Base-by-base conservation (phyloP, 2,888 invertebrate species). In the Himalopsyche japonica region DNA sequence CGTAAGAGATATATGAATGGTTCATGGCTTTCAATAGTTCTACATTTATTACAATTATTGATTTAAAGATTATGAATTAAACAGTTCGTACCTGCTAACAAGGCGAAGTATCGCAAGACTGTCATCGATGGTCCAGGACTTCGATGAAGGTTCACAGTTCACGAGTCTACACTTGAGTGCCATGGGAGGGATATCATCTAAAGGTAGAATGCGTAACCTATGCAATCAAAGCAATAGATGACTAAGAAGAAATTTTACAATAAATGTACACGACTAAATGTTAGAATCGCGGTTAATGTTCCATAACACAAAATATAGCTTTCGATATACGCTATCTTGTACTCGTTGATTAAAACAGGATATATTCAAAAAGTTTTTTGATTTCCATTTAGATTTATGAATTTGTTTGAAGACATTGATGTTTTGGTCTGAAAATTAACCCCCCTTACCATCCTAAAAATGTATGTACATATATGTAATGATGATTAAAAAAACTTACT, bases 121-220 rank as follows among this genome's bases (percentile, higher is more conserved):
- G 37, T 94, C 94, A 6, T 93, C 92, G n/a, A 90, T 89, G 10
- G 90, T 89, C 94, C 95, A 94, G 8, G 88, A 85, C 0, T 91
- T 90, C 1, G 89, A 88, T 0, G 89, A 89, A 0, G 95, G 94
- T 78, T 89, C 89, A 85, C 94, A 90, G 86, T 94, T 94, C 49
- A 91, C 90, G 37, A 96, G 89, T 3, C 91, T 90, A 88, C 96
- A 96, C 84, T 93, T 91, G 4, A 93, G 89, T 0, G 94, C 94
- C 79, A 94, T 92, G 3, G 91, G 92, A 0, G 92, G 90, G 1
- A 93, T 88, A 79, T 90, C 88, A 10, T 89, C 89, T 0, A 91
- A 89, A 0, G 92, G 92, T 37, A 95, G 89, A 37, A 91, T 89
- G 48, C 91, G 91, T 80, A 93, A 90, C 82, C 93, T 94, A 8